phyloP scores from a whole-genome alignment of 2,113 vertebrate species.

The Chionodraco myersi region DNA sequence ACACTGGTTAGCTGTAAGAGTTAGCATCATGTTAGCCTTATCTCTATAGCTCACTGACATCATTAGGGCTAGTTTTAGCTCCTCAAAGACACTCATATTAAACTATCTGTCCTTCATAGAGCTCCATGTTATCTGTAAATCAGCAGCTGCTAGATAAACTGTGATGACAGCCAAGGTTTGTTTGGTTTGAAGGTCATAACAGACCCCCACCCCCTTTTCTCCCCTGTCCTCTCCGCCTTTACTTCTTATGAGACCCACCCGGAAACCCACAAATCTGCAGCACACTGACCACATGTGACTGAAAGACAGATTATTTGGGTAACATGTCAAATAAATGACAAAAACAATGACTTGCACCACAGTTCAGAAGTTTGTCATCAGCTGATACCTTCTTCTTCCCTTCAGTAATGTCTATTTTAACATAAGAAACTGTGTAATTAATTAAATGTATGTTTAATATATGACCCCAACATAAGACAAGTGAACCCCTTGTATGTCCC shows the following conservation, averaged over 20 bases:
- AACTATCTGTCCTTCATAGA: background rate
- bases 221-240: background rate
- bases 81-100: background rate
- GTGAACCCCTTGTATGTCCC: background rate
- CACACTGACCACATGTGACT: background rate
- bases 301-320: background rate
- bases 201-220: background rate
- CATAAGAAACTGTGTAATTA: background rate
- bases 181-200: slow-evolving; percentile 59
- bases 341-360: background rate
- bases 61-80: too few relatives aligned
- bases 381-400: background rate
- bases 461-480: background rate
- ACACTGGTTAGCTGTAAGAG: too few relatives aligned
- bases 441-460: background rate
- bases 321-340: background rate
- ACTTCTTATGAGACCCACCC: background rate
- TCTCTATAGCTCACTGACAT: too few relatives aligned
- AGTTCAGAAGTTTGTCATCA: background rate
- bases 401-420: background rate
- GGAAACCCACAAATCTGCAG: background rate
- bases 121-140: background rate
- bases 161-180: slow-evolving; percentile 16
- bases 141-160: background rate
- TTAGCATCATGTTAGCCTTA: too few relatives aligned